Evolutionary conservation across 1,140 invertebrate species (phyloP).

Genomic region (Apolygus lucorum): DNA sequence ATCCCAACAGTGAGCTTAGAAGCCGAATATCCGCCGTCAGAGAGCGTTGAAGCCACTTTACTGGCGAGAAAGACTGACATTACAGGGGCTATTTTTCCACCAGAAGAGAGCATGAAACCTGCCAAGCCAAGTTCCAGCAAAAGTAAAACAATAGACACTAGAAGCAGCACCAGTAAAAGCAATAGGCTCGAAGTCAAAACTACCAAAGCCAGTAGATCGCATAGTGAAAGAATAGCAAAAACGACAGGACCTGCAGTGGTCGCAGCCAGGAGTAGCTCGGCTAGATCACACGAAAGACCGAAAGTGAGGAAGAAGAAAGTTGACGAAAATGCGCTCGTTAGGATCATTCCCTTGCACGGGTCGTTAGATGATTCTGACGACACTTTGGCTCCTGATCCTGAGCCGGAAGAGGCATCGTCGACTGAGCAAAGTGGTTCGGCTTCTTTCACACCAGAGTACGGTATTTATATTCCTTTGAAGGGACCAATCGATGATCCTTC

Average conservation of each 20-base stretch:
- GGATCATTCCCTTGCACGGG: slow-evolving; percentile 29
- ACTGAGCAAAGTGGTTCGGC: background rate
- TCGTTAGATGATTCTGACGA: slow-evolving; percentile 27
- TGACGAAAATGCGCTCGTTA: slow-evolving; percentile 24
- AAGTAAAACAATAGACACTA: background rate
- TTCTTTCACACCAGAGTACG: slow-evolving; percentile 25
- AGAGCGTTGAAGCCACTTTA: slow-evolving; percentile 56
- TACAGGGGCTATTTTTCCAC: slow-evolving; percentile 43
- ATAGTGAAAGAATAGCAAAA: slow-evolving; percentile 19
- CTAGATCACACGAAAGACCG: slow-evolving; percentile 5
- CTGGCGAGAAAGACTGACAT: slow-evolving; percentile 49
- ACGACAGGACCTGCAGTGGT: background rate
- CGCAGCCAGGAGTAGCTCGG: slow-evolving; percentile 5
- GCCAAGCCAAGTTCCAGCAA: background rate
- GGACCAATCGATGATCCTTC: slow-evolving; percentile 26
- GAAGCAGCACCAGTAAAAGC: background rate
- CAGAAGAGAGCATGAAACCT: slow-evolving; percentile 17
- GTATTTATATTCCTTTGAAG: slow-evolving; percentile 33
- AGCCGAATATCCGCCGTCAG: slow-evolving; percentile 42
- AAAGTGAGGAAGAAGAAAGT: slow-evolving; percentile 8
- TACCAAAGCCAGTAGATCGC: slow-evolving; percentile 3
- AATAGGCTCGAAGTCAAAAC: background rate
- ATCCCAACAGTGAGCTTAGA: slow-evolving; percentile 42
- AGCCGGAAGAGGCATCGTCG: slow-evolving; percentile 11
- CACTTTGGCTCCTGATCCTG: slow-evolving; percentile 6